A percentile compares a stretch with the other conserved stretches of the same genome.
Conservation (phyloP, 2,797 vertebrate genomes). For the Hippoglossus hippoglossus region DNA sequence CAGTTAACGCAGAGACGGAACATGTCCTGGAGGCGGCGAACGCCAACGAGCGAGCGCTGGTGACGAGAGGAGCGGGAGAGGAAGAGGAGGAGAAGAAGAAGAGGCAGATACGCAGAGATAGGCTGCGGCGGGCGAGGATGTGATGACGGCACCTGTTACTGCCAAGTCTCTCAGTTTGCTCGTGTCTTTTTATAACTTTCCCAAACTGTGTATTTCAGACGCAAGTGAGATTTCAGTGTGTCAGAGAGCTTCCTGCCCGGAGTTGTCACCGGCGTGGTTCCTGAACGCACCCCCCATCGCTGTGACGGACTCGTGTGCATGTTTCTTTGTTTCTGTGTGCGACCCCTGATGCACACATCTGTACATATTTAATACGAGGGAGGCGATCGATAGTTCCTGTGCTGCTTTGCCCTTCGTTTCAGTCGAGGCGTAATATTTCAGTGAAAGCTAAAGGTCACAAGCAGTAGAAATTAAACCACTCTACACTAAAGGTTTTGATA, state of each 20-base stretch:
- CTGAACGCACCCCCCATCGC: constrained; percentile 40
- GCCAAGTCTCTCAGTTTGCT: neutral
- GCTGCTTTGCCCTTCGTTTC: constrained; percentile 8
- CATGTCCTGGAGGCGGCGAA: constrained; percentile 59
- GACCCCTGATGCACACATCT: constrained; percentile 42
- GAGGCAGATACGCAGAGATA: neutral
- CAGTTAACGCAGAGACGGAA: constrained; percentile 66
- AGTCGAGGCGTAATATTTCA: neutral
- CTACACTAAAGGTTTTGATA: too few relatives aligned
- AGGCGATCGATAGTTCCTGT: constrained; percentile 59
- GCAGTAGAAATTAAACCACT: neutral
- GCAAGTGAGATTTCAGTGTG: constrained; percentile 2
- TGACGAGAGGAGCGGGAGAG: constrained; percentile 14
- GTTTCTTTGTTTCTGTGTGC: neutral
- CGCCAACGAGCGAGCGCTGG: constrained; percentile 31
- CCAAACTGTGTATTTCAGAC: too few relatives aligned
- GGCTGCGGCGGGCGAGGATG: too few relatives aligned
- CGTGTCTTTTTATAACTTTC: neutral
- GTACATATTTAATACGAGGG: too few relatives aligned
- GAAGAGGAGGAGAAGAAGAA: neutral
- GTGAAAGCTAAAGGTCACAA: constrained; percentile 7
- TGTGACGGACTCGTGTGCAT: constrained; percentile 35
- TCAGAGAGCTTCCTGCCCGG: constrained; percentile 42
- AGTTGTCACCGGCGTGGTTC: constrained; percentile 34
- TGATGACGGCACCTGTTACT: neutral